phyloP scores from a whole-genome alignment of 2,797 vertebrate species.

The Diglossa cyanea region DNA sequence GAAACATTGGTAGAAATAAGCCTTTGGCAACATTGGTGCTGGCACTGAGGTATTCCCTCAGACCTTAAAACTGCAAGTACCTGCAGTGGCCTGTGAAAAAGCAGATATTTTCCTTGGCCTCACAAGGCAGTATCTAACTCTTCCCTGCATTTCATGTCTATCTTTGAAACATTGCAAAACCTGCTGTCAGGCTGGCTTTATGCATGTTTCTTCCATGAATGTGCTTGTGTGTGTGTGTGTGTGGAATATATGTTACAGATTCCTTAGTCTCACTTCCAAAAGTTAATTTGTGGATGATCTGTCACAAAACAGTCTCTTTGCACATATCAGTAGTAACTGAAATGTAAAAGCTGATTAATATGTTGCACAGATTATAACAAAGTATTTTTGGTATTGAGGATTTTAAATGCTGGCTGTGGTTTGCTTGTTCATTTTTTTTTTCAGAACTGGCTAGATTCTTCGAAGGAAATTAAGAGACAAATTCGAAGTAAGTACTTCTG shows the following conservation, averaged over 20 bases:
- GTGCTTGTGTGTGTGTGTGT: neutral
- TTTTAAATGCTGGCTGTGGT: neutral
- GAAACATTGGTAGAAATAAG: neutral
- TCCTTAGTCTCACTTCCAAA: neutral
- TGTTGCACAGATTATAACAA: neutral
- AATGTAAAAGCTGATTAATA: neutral
- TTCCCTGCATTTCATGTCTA: neutral
- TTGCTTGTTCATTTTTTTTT: neutral
- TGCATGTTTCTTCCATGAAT: neutral
- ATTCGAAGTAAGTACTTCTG: conserved; percentile 87
- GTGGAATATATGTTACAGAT: neutral
- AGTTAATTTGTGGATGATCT: neutral
- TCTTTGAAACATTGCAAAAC: neutral
- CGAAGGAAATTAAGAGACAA: conserved; percentile 94
- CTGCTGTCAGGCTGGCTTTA: neutral
- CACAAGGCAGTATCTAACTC: neutral
- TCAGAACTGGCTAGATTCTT: conserved; percentile 93
- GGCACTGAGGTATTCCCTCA: neutral
- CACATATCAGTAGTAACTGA: neutral
- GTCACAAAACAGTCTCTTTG: neutral
- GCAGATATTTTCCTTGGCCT: neutral
- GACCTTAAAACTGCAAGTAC: neutral
- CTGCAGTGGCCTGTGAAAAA: neutral
- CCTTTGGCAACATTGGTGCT: neutral
- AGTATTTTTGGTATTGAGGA: neutral